A percentile compares a stretch with the other conserved stretches of the same genome.
Conservation (phyloP, 2,113 vertebrate genomes). For the Opisthocomus hoazin region DNA sequence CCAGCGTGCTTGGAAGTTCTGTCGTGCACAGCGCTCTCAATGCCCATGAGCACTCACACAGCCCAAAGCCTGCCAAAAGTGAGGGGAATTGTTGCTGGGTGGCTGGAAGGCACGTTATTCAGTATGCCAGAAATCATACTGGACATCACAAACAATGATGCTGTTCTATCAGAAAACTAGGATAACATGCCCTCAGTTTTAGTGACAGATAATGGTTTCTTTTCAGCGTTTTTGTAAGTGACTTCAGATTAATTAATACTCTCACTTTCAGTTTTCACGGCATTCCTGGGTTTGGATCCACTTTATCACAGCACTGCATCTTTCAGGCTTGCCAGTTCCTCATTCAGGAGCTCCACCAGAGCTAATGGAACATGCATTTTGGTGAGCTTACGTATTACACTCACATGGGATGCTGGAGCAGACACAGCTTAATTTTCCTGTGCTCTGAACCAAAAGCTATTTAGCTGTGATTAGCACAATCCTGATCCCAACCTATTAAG, state of each 20-base stretch:
- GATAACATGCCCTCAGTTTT: not conserved
- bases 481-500: not conserved
- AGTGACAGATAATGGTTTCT: not conserved
- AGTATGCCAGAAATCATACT: not conserved
- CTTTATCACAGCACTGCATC: not conserved
- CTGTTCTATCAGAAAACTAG: not conserved
- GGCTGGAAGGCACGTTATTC: not conserved
- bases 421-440: not conserved
- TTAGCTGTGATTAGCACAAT: not conserved
- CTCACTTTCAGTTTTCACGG: not conserved
- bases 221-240: not conserved
- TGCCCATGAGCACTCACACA: not conserved
- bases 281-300: not conserved
- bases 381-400: not conserved
- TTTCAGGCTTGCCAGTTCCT: not conserved
- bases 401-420: not conserved
- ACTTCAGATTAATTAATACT: not conserved
- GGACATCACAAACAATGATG: not conserved
- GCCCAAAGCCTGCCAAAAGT: not conserved
- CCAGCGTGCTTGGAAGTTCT: not conserved
- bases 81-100: not conserved
- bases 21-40: not conserved
- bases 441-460: constrained; percentile 10
- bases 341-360: not conserved
- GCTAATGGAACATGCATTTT: not conserved